Evolutionary conservation across 2,113 vertebrate genomes (phyloP), one percentile per base, ranked within the genome.

Genomic region (Rhegmatorhina hoffmannsi): DNA sequence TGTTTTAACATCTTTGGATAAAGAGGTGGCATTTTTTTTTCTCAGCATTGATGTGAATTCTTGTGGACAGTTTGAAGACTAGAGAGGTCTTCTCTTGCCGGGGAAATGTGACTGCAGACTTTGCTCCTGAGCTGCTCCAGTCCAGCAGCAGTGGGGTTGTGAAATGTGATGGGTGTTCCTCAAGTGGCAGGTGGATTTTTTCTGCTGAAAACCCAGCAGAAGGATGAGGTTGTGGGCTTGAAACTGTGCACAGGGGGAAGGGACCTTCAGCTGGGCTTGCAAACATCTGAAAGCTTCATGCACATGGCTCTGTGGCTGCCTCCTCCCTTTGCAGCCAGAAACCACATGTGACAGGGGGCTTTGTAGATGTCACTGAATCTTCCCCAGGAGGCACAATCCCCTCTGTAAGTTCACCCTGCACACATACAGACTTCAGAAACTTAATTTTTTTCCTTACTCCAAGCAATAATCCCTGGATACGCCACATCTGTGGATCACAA

Each of bases 341-440:
- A 44, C 17, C 3, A 4, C 33, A 16, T 0, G 2, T 1, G 6
- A n/a, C 60, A 52, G 16, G 9, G 8, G 9, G 8, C 59, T 83
- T 47, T 24, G 29, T 4, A 64, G 49, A 44, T 44, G 34, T 10
- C 55, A 81, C 49, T 91, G 59, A 64, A 47, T 46, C 50, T 43
- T 73, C 20, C 69, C 17, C 46, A 38, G 24, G 28, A 62, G 40
- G 31, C 26, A 84, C 43, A 84, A 5, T 9, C 23, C 13, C 19
- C 36, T 74, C 77, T 18, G 17, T 73, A 87, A 82, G 70, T 49
- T 46, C 49, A 70, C 15, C 17, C 25, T 5, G 4, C 36, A 26
- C 28, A 10, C 1, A 10, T 10, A 55, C 40, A 77, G 36, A 13
- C 55, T 64, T 80, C 49, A 76, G 55, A 38, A 10, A 17, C 7